These are phyloP conservation scores for Clusia tigrina DNA, from an alignment of 2,888 invertebrate species.

Conservation along the genomic window DNA sequence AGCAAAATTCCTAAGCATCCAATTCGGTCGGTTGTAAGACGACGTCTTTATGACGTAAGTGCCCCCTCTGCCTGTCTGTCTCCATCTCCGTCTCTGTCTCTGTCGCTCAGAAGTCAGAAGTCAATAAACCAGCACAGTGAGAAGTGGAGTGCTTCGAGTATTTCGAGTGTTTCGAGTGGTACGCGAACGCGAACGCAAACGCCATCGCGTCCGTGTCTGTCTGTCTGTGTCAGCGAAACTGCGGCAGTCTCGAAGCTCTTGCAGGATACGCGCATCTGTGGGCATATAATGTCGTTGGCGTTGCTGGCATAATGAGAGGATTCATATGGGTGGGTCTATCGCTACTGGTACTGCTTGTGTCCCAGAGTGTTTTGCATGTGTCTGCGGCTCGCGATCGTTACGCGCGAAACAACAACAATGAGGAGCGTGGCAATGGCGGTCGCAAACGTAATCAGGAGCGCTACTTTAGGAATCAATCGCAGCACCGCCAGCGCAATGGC, in stretches of 20 bases:
- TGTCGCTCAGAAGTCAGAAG: no score
- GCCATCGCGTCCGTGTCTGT: no score
- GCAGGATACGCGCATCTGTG: constrained; percentile 9
- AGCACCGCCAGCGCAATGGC: constrained; percentile 36
- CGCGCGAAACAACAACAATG: constrained; percentile 44
- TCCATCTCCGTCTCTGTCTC: no score
- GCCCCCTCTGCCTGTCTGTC: background rate
- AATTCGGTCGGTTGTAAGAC: background rate
- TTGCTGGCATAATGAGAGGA: constrained; percentile 47
- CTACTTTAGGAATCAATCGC: constrained; percentile 25
- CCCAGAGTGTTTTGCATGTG: constrained; percentile 46
- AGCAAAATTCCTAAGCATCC: constrained; percentile 25
- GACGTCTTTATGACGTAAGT: constrained; percentile 20
- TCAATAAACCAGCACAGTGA: no score
- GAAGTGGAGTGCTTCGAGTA: no score
- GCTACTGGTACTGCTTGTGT: constrained; percentile 50
- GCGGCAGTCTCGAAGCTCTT: background rate
- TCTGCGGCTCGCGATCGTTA: constrained; percentile 50
- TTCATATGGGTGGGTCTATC: constrained; percentile 33
- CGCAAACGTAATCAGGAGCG: constrained; percentile 40
- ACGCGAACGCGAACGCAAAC: background rate
- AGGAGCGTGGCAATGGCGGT: constrained; percentile 27
- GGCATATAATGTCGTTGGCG: constrained; percentile 40
- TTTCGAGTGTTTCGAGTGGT: no score
- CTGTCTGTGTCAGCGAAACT: background rate